phyloP scores from a whole-genome alignment of 35 echinoderm and acorn worm genomes.

The Heliocidaris erythrogramma region DNA sequence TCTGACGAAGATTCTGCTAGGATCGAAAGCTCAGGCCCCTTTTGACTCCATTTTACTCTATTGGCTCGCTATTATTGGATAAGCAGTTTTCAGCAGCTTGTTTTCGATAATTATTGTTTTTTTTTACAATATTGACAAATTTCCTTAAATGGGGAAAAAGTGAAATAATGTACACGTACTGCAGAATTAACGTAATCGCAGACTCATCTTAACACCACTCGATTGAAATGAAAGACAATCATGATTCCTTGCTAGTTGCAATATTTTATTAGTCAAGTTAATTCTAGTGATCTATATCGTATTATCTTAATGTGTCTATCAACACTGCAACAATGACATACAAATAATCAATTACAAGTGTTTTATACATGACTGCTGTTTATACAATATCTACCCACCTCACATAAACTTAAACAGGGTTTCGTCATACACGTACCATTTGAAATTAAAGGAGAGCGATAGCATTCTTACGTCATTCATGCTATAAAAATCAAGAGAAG shows the following conservation, averaged over 20 bases:
- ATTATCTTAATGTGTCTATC: background rate
- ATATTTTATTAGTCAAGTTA: background rate
- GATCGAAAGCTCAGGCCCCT: too few relatives aligned
- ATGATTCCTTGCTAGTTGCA: background rate
- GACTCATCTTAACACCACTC: background rate
- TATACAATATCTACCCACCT: background rate
- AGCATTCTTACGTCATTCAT: background rate
- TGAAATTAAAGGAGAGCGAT: background rate
- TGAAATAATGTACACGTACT: too few relatives aligned
- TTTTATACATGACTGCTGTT: background rate
- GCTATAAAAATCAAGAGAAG: too few relatives aligned
- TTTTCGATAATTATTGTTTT: too few relatives aligned
- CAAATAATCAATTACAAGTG: background rate
- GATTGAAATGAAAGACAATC: background rate
- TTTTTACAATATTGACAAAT: too few relatives aligned
- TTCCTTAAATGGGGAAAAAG: too few relatives aligned
- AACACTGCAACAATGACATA: background rate
- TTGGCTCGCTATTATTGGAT: too few relatives aligned
- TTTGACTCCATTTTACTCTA: too few relatives aligned
- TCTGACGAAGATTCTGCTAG: too few relatives aligned
- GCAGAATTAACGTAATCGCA: background rate
- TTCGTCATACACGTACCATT: background rate
- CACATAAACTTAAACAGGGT: background rate
- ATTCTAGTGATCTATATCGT: background rate
- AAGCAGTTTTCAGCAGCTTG: too few relatives aligned